Evolutionary conservation across 2,797 vertebrate species (phyloP).

Genomic region (Cynodonichthys magdalenae): DNA sequence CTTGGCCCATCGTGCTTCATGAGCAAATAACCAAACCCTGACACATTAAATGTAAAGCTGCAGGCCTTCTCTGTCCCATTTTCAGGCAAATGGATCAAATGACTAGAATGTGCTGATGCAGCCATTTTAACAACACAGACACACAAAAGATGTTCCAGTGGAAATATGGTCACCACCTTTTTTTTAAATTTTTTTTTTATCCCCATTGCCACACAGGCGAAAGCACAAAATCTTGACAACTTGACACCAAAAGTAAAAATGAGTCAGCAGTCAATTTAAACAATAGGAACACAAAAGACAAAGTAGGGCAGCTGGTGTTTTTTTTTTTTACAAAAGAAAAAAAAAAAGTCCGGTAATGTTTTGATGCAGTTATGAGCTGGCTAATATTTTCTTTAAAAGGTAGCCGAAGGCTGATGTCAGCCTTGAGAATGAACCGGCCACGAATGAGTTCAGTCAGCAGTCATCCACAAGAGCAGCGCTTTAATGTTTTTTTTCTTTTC

Average conservation of each 20-base stretch:
- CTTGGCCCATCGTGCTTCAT: slow-evolving; percentile 1
- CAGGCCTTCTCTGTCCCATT: slow-evolving; percentile 37
- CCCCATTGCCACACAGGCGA: slow-evolving; percentile 36
- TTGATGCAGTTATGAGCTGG: not conserved
- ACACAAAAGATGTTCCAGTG: slow-evolving; percentile 68
- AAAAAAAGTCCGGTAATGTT: no score
- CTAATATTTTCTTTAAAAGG: slow-evolving; percentile 4
- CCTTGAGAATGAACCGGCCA: slow-evolving; percentile 12
- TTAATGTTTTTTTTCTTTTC: slow-evolving; percentile 34
- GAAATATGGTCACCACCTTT: slow-evolving; percentile 49
- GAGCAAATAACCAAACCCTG: slow-evolving; percentile 6
- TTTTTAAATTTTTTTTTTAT: slow-evolving; percentile 18
- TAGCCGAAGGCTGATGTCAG: slow-evolving; percentile 7
- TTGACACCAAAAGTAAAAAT: slow-evolving; percentile 68
- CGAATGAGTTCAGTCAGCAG: slow-evolving; percentile 17
- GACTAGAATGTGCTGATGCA: slow-evolving; percentile 77
- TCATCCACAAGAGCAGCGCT: slow-evolving; percentile 38
- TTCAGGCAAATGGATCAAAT: slow-evolving; percentile 65
- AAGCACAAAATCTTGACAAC: slow-evolving; percentile 50
- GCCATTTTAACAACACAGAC: slow-evolving; percentile 45
- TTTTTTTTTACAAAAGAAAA: no score
- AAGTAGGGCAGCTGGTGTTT: slow-evolving; percentile 24
- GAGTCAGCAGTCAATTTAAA: slow-evolving; percentile 68
- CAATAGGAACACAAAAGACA: slow-evolving; percentile 40
- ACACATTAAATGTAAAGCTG: slow-evolving; percentile 21